These are phyloP conservation scores for Eristalis tenax DNA, from an alignment of 2,888 invertebrate species.

Conservation along the genomic window DNA sequence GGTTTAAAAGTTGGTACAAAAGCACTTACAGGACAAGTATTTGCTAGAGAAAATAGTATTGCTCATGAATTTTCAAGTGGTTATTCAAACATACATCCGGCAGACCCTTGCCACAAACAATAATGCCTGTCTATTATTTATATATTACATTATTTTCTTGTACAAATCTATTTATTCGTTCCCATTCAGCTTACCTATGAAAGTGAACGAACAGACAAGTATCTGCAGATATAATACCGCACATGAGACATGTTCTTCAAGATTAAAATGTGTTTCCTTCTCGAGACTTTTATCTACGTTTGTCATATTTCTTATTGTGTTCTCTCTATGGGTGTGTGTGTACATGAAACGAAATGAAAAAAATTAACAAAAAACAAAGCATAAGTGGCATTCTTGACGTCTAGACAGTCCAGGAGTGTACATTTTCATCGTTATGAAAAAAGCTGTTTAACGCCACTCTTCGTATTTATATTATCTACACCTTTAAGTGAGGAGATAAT, in stretches of 20 bases:
- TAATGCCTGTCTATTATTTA: not conserved
- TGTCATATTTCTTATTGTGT: slow-evolving; percentile 33
- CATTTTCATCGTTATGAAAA: slow-evolving; percentile 26
- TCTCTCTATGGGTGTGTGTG: not conserved
- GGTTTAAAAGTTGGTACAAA: too few relatives aligned
- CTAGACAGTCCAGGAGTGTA: slow-evolving; percentile 51
- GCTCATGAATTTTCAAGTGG: too few relatives aligned
- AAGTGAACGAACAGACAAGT: slow-evolving; percentile 52
- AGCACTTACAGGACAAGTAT: too few relatives aligned
- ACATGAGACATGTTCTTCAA: slow-evolving; percentile 15
- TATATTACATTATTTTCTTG: too few relatives aligned
- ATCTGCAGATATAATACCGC: slow-evolving; percentile 29
- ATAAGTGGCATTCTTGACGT: slow-evolving; percentile 63
- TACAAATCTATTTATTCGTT: not conserved
- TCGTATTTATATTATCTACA: slow-evolving; percentile 50
- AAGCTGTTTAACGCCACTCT: slow-evolving; percentile 51
- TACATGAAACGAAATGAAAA: slow-evolving; percentile 29
- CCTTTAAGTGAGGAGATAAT: not conserved
- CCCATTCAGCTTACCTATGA: slow-evolving; percentile 27
- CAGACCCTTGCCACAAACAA: not conserved
- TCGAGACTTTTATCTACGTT: slow-evolving; percentile 47
- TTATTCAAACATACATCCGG: not conserved
- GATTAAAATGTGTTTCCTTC: slow-evolving; percentile 46
- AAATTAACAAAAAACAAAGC: slow-evolving; percentile 31
- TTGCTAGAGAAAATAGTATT: too few relatives aligned